Evolutionary conservation across 2,797 vertebrate species (phyloP).

Genomic region (Pogoniulus pusillus): DNA sequence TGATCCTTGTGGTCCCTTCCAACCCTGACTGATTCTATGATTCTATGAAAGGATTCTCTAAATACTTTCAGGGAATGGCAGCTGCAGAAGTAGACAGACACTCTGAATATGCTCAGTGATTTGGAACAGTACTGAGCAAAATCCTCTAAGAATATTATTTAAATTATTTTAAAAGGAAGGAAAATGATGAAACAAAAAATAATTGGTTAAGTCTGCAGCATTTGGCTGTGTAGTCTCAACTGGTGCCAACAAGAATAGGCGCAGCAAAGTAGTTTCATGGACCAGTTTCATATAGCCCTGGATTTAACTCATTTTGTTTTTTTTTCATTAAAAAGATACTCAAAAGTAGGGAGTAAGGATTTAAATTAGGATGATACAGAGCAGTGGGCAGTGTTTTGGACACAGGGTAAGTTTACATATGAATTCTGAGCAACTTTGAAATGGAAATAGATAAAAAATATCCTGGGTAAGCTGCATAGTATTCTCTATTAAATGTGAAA

Average conservation of each 20-base stretch:
- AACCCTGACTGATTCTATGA: no score
- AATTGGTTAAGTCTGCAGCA: not conserved
- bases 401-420: not conserved
- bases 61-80: not conserved
- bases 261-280: not conserved
- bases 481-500: not conserved
- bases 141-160: not conserved
- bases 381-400: not conserved
- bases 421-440: not conserved
- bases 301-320: no score
- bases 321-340: not conserved
- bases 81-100: not conserved
- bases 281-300: not conserved
- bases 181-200: not conserved
- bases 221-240: not conserved
- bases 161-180: not conserved
- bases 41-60: not conserved
- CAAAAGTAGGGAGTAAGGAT: not conserved
- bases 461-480: not conserved
- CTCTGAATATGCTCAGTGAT: not conserved
- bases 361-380: not conserved
- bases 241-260: not conserved
- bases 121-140: not conserved
- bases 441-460: not conserved
- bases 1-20: no score